These are phyloP conservation scores for Hyperoodon ampullatus DNA, from an alignment of 2,113 vertebrate species.

Conservation along the genomic window DNA sequence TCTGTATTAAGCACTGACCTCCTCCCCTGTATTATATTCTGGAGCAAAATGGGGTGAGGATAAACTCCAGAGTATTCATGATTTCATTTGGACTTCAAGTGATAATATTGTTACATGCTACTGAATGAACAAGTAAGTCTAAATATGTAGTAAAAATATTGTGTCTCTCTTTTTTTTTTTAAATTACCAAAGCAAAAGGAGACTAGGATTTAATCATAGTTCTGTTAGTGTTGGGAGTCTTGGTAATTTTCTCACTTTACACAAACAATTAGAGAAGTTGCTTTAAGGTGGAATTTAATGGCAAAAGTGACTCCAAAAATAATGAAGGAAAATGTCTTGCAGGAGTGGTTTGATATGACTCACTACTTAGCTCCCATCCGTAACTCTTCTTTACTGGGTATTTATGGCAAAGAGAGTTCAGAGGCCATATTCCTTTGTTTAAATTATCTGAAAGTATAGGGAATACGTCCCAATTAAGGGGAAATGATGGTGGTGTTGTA, in stretches of 20 bases:
- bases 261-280: neutral
- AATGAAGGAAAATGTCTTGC: slow-evolving; percentile 14
- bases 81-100: slow-evolving; percentile 35
- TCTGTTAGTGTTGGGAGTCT: slow-evolving; percentile 29
- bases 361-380: neutral
- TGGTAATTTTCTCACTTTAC: slow-evolving; percentile 56
- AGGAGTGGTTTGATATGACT: neutral
- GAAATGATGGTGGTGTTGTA: neutral
- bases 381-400: neutral
- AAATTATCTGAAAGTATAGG: slow-evolving; percentile 24
- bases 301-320: neutral
- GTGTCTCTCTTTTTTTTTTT: neutral
- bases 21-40: neutral
- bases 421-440: slow-evolving; percentile 19
- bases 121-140: slow-evolving; percentile 54
- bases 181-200: slow-evolving; percentile 35
- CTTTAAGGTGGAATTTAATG: neutral
- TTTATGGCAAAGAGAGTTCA: slow-evolving; percentile 32
- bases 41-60: neutral
- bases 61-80: neutral
- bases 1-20: neutral
- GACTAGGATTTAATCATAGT: slow-evolving; percentile 47
- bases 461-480: neutral
- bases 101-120: slow-evolving; percentile 25
- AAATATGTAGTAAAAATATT: slow-evolving; percentile 32